A percentile compares a stretch with the other conserved stretches of the same genome.
Evolutionary conservation across 2,888 invertebrate genomes (phyloP).

Genomic region (Papilio demoleus): DNA sequence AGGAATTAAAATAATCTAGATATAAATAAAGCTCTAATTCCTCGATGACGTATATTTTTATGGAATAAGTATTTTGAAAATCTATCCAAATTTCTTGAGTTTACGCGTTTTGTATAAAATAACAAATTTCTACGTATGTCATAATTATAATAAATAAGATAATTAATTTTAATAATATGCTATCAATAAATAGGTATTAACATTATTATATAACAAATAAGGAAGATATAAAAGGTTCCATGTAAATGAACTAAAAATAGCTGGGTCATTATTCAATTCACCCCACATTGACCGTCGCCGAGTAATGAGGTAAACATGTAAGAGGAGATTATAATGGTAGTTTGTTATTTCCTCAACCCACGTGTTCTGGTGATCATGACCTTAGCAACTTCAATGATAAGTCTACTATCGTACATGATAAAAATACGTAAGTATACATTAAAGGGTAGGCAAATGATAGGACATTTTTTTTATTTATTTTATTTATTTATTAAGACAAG

Average conservation of each 20-base stretch:
- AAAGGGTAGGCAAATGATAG: too few species aligned
- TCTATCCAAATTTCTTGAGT: too few species aligned
- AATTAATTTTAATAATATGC: background rate
- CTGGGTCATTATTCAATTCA: constrained; percentile 54
- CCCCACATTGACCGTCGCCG: constrained; percentile 49
- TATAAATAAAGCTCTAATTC: too few species aligned
- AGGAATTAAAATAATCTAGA: too few species aligned
- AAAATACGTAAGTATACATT: too few species aligned
- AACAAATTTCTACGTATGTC: too few species aligned
- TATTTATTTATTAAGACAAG: too few species aligned
- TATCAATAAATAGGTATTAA: background rate
- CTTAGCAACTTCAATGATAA: background rate
- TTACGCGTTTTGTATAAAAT: too few species aligned
- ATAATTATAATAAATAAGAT: background rate
- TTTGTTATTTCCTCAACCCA: constrained; percentile 22
- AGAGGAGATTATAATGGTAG: constrained; percentile 27
- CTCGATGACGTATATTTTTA: too few species aligned
- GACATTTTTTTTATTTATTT: too few species aligned
- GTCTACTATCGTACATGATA: background rate
- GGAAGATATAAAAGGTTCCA: background rate
- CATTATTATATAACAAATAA: background rate
- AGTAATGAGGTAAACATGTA: constrained; percentile 52
- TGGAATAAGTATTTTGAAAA: too few species aligned
- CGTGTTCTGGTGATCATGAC: constrained; percentile 28
- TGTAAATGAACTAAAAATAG: constrained; percentile 51